phyloP scores from a whole-genome alignment of 2,113 vertebrate species.

The Seriola rivoliana region DNA sequence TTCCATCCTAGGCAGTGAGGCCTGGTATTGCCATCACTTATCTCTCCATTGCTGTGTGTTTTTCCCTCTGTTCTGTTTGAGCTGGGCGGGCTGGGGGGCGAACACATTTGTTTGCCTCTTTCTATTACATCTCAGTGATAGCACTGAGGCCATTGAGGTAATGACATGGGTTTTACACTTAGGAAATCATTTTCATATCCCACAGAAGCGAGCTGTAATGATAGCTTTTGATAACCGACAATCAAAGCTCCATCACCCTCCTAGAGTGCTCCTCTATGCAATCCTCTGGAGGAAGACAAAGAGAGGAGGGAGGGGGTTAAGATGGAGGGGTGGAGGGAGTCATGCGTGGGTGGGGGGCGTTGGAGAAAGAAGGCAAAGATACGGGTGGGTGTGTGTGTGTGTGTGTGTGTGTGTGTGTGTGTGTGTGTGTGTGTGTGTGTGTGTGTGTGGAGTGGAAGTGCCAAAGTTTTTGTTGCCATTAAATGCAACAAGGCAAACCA shows the following conservation, averaged over 20 bases:
- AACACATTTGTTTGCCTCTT: conserved; percentile 77
- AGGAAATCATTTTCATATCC: conserved; percentile 83
- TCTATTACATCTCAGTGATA: conserved; percentile 72
- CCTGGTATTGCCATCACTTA: conserved; percentile 61
- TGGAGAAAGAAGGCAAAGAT: conserved; percentile 18
- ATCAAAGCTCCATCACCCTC: conserved; percentile 82
- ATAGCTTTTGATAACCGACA: conserved; percentile 85
- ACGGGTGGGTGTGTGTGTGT: too few relatives aligned
- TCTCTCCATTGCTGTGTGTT: conserved; percentile 67
- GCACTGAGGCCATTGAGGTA: conserved; percentile 76
- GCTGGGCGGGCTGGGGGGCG: conserved; percentile 39
- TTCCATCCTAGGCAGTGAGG: conserved; percentile 42
- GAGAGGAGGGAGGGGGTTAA: conserved; percentile 32
- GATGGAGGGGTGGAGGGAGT: conserved; percentile 33
- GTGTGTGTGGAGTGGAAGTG: not conserved
- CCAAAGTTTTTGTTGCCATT: conserved; percentile 48
- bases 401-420: too few relatives aligned
- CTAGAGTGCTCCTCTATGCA: conserved; percentile 73
- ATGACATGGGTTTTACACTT: conserved; percentile 83
- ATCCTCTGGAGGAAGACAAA: conserved; percentile 65
- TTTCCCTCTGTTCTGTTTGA: conserved; percentile 67
- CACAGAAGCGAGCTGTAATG: conserved; percentile 76
- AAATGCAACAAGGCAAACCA: conserved; percentile 59
- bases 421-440: too few relatives aligned
- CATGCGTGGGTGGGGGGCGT: conserved; percentile 20